A percentile compares a stretch with the other conserved stretches of the same genome.
Evolutionary conservation across 2,797 vertebrate species (phyloP).

Genomic region (Buceros bicornis): DNA sequence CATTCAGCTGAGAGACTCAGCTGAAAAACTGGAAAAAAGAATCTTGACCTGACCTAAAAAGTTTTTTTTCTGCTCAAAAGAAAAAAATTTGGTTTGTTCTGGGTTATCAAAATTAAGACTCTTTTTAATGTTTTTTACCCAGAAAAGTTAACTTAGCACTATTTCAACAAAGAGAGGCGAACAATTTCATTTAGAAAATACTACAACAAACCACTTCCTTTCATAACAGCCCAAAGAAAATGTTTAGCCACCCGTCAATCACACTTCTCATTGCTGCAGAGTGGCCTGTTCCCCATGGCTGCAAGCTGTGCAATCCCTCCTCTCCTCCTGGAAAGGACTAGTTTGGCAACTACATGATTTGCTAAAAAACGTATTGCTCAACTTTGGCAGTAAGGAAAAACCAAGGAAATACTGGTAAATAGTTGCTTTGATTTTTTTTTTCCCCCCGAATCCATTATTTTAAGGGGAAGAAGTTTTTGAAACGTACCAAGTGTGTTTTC

Average conservation of each 20-base stretch:
- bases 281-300: background rate
- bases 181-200: background rate
- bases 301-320: background rate
- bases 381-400: background rate
- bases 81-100: background rate
- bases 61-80: background rate
- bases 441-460: background rate
- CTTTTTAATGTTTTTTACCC: background rate
- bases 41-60: background rate
- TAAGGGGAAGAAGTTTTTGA: background rate
- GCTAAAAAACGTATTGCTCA: background rate
- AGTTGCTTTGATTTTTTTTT: background rate
- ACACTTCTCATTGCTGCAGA: background rate
- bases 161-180: background rate
- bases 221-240: background rate
- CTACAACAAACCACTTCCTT: background rate
- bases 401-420: background rate
- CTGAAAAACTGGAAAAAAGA: background rate
- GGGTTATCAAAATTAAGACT: background rate
- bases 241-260: background rate
- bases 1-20: background rate
- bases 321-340: background rate
- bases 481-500: background rate
- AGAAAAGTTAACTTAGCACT: background rate
- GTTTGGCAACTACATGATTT: background rate